Base-by-base conservation (phyloP, 2,113 vertebrate species). In the Heterotis niloticus region DNA sequence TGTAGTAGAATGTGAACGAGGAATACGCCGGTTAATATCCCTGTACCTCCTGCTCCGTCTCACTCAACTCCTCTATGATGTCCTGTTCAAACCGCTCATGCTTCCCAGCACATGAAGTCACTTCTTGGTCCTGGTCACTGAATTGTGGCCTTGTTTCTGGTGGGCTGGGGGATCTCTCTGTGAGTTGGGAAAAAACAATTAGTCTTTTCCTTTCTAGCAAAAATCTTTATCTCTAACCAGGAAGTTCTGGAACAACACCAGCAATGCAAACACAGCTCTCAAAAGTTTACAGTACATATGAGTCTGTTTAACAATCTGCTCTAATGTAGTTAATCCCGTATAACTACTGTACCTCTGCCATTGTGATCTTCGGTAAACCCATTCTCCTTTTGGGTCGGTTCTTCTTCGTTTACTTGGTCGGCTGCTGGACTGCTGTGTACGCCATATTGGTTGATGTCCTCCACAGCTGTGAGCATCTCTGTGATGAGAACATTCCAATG, bases 1-100 rank as follows among this genome's bases (percentile, higher is more conserved):
- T 10, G 26, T 20, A 74, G 71, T 14, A n/a, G 14, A 17, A 60
- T 75, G 54, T 24, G 65, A 20, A 5, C 16, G 26, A 62, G 14
- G 20, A 62, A n/a, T 20, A 18, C 7, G 1, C 3, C 4, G 34
- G 26, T 75, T 29, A n/a, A n/a, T n/a, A n/a, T n/a, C n/a, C 29
- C 14, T 16, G 0, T 79, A 91, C 90, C 88, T 88, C 89, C 79
- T 90, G 75, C 86, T 90, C 90, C 66, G 93, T 93, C 83, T 91
- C 89, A 28, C 82, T 85, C 66, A 88, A 83, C 56, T 85, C 79
- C n/a, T 85, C 78, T 17, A 59, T 75, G 0, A 52, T 59, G 68
- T 83, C 82, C 52, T 83, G 59, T 5, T 78, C 79, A 13, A 23
- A 29, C 56, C 89, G 83, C 51, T 89, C 89, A 12, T 82, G 83